Base-by-base conservation (phyloP, 2,888 invertebrate species). In the Endomychus coccineus region DNA sequence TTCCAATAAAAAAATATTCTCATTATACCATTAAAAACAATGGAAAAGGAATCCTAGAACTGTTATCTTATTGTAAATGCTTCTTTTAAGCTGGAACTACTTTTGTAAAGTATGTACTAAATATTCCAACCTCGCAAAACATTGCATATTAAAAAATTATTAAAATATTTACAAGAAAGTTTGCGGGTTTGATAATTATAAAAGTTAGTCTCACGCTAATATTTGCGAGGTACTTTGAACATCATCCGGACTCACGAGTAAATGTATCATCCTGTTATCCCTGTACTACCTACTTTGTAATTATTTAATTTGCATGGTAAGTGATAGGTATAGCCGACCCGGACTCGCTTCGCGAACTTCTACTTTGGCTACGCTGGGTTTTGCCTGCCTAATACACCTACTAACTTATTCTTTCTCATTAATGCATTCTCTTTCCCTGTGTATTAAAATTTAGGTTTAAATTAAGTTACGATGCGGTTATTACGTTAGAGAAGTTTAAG, bases 231-330 rank as follows among this genome's bases (percentile, higher is more conserved):
- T 52, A 51, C 57, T 58, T 59, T 58, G 58, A 55, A 46, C 53
- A 53, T 51, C 49, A 51, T 54, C 50, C 27, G 31, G 35, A 36
- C 40, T 32, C 27, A 25, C 27, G 27, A 30, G 38, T 54, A 54
- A 55, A 58, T 53, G 54, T 56, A 55, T 56, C 56, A 54, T 56
- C 55, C 48, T 46, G 40, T 40, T 34, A 39, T 35, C 43, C 46
- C 46, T 51, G 51, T 52, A 47, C 55, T 56, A 58, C 56, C 58
- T 59, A 61, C 59, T 63, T 62, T 59, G 58, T 61, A 62, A 64
- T 64, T 62, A 64, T 62, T 62, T 61, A 64, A 64, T 62, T 62
- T 64, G 61, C 63, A 62, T 62, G 59, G 59, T 57, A 62, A 61
- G 60, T 61, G 62, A 61, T 62, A 62, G 58, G 59, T 62, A 57